Conservation (phyloP, 2,797 vertebrate genomes). For the Clarias laeviceps region DNA sequence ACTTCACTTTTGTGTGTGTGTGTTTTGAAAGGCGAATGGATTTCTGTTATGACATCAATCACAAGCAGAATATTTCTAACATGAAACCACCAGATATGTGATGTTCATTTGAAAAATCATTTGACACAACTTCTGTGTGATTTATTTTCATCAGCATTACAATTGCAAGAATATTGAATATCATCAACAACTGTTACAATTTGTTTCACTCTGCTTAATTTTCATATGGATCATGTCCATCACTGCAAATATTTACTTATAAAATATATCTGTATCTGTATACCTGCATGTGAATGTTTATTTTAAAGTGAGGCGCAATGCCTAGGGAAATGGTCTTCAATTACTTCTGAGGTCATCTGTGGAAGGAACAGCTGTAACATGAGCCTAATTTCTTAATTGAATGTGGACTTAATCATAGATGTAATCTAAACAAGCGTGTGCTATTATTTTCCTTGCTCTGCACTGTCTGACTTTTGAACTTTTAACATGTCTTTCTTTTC, state of each 20-base stretch:
- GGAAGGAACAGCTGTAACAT: constrained; percentile 57
- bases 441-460: constrained; percentile 46
- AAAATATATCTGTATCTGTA: neutral
- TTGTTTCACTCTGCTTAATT: constrained; percentile 18
- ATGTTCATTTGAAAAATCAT: constrained; percentile 24
- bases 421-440: constrained; percentile 62
- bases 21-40: neutral
- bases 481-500: constrained; percentile 68
- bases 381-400: constrained; percentile 61
- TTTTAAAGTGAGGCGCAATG: constrained; percentile 35
- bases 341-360: constrained; percentile 49
- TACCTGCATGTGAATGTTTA: constrained; percentile 38
- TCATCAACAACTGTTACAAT: constrained; percentile 21
- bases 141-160: constrained; percentile 2
- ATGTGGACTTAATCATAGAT: constrained; percentile 68
- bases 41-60: neutral
- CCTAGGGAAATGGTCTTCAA: constrained; percentile 11
- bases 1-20: neutral
- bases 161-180: constrained; percentile 15
- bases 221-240: constrained; percentile 27
- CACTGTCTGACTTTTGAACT: constrained; percentile 42
- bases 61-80: neutral
- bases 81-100: constrained; percentile 9
- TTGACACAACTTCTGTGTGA: neutral
- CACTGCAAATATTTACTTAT: constrained; percentile 25